phyloP scores from a whole-genome alignment of 1,140 invertebrate genomes.

The Apolygus lucorum region DNA sequence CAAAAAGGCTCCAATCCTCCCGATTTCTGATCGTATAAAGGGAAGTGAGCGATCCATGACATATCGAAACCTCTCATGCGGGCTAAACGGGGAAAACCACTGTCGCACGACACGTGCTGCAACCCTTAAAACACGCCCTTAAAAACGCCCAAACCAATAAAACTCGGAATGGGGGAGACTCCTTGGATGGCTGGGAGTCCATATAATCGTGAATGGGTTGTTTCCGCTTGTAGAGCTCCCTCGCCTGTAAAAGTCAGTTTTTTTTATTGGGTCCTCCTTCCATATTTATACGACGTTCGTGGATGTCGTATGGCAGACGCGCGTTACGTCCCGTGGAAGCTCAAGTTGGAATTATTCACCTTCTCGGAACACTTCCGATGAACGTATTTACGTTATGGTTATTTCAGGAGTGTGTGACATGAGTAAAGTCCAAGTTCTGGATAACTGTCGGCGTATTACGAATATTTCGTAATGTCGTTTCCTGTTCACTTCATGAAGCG shows the following conservation, averaged over 20 bases:
- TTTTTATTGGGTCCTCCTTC: not conserved
- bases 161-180: not conserved
- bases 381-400: too few species aligned
- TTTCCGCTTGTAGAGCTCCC: not conserved
- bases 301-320: too few species aligned
- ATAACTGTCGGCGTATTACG: too few species aligned
- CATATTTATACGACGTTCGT: not conserved
- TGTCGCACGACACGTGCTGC: not conserved
- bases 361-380: too few species aligned
- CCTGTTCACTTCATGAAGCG: too few species aligned
- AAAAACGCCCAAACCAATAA: not conserved
- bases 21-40: not conserved
- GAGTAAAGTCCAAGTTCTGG: too few species aligned
- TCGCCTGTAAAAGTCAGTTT: not conserved
- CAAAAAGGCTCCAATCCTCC: not conserved
- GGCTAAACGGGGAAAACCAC: too few species aligned
- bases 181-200: not conserved
- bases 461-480: too few species aligned
- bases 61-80: too few species aligned
- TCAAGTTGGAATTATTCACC: too few species aligned
- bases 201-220: not conserved
- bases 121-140: not conserved
- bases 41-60: not conserved
- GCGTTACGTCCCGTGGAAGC: too few species aligned
- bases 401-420: too few species aligned